A percentile compares a stretch with the other conserved stretches of the same genome.
Evolutionary conservation across 2,797 vertebrate species (phyloP).

Genomic region (Anisognathus igniventris): DNA sequence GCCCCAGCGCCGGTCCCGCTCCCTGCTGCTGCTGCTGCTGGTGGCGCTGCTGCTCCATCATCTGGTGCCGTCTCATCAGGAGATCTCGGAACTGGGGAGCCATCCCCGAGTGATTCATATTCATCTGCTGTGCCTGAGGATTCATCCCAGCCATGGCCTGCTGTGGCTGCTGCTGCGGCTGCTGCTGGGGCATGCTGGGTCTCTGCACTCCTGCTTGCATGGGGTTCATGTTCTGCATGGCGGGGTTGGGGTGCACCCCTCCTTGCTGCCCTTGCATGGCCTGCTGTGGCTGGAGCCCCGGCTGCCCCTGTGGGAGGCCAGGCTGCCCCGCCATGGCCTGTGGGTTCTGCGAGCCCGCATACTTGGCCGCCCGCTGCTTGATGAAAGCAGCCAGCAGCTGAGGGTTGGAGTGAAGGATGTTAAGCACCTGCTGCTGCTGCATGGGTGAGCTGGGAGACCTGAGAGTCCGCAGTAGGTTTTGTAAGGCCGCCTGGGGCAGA

Average conservation of each 20-base stretch:
- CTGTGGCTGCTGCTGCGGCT: slow-evolving; percentile 69
- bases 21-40: slow-evolving; percentile 83
- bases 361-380: slow-evolving; percentile 93
- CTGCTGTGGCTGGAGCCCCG: slow-evolving; percentile 81
- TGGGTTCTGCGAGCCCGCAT: slow-evolving; percentile 72
- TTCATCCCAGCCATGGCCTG: slow-evolving; percentile 77
- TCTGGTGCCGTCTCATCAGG: slow-evolving; percentile 86
- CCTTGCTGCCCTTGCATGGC: slow-evolving; percentile 81
- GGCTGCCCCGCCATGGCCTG: slow-evolving; percentile 74
- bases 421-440: slow-evolving; percentile 97
- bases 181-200: slow-evolving; percentile 74
- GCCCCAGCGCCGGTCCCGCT: slow-evolving; percentile 58
- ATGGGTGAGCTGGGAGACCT: slow-evolving; percentile 93
- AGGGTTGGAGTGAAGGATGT: slow-evolving; percentile 92
- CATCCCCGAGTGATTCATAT: slow-evolving; percentile 81
- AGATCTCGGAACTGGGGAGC: slow-evolving; percentile 89
- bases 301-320: slow-evolving; percentile 86
- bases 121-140: slow-evolving; percentile 84
- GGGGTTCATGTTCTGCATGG: slow-evolving; percentile 78
- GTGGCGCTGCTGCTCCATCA: slow-evolving; percentile 84
- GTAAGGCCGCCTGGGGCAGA: slow-evolving; percentile 90
- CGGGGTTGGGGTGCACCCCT: slow-evolving; percentile 71
- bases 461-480: slow-evolving; percentile 90
- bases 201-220: slow-evolving; percentile 77
- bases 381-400: slow-evolving; percentile 96